Evolutionary conservation across 2,113 vertebrate genomes (phyloP).

Genomic region (Gymnogyps californianus): DNA sequence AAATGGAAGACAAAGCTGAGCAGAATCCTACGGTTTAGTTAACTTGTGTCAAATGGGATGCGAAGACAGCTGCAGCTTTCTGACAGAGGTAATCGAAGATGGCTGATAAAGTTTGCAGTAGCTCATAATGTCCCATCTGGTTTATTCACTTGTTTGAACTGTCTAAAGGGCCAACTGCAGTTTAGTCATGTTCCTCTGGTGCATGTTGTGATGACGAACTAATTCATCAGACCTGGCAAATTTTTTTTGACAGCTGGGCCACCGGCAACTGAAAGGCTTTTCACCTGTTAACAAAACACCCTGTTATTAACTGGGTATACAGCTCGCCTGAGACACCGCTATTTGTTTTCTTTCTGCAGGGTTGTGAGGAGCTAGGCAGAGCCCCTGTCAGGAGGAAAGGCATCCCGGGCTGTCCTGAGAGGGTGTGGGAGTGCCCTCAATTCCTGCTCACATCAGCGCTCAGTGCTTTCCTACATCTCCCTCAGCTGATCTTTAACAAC

Average conservation of each 20-base stretch:
- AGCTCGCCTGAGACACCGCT: neutral
- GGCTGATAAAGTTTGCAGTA: slow-evolving; percentile 45
- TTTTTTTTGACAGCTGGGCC: slow-evolving; percentile 99
- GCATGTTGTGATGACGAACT: slow-evolving; percentile 98
- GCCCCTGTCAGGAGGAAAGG: neutral
- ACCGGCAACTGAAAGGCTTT: slow-evolving; percentile 97
- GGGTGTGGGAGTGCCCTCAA: neutral
- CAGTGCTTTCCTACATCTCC: neutral
- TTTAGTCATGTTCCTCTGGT: slow-evolving; percentile 97
- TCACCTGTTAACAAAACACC: slow-evolving; percentile 86
- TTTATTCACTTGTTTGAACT: slow-evolving; percentile 44
- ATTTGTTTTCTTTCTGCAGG: neutral
- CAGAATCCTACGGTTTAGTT: slow-evolving; percentile 45
- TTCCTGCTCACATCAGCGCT: neutral
- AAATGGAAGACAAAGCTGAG: slow-evolving; percentile 22
- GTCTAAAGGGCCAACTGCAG: slow-evolving; percentile 89
- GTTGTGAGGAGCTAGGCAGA: neutral
- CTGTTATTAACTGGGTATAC: slow-evolving; percentile 51
- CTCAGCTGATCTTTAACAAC: neutral
- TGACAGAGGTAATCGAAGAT: slow-evolving; percentile 50
- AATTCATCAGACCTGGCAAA: slow-evolving; percentile 98
- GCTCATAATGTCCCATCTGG: slow-evolving; percentile 54
- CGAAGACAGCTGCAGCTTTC: slow-evolving; percentile 41
- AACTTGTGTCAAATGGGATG: slow-evolving; percentile 49
- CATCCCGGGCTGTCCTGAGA: neutral